phyloP scores from a whole-genome alignment of 2,888 invertebrate species.

The Megastigmus dorsalis region DNA sequence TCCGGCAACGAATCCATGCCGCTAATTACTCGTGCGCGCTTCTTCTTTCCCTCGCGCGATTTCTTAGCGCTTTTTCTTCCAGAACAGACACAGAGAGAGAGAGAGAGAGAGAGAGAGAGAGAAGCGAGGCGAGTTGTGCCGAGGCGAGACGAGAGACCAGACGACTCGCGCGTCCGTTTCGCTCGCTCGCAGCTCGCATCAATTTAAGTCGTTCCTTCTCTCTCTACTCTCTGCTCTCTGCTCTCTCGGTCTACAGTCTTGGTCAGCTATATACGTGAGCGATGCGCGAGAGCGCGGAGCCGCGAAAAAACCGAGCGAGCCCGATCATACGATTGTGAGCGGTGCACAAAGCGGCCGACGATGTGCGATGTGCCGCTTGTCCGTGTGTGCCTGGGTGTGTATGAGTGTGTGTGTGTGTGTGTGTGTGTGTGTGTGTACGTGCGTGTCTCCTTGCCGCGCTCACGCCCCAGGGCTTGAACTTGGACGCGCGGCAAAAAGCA shows the following conservation, averaged over 20 bases:
- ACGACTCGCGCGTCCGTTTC: too few species aligned
- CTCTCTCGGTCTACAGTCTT: too few species aligned
- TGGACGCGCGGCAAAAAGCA: slow-evolving; percentile 64
- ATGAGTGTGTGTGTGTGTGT: slow-evolving; percentile 54
- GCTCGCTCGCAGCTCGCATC: slow-evolving; percentile 64
- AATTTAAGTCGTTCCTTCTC: slow-evolving; percentile 69
- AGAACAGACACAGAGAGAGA: too few species aligned
- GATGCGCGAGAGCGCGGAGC: slow-evolving; percentile 56
- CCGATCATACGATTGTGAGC: slow-evolving; percentile 73
- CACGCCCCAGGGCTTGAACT: slow-evolving; percentile 56
- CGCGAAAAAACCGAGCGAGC: slow-evolving; percentile 65
- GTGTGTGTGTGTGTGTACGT: slow-evolving; percentile 55
- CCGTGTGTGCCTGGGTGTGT: slow-evolving; percentile 55
- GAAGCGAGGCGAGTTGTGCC: too few species aligned
- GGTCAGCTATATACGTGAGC: slow-evolving; percentile 47
- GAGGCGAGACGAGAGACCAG: slow-evolving; percentile 56
- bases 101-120: too few species aligned
- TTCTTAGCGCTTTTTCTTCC: slow-evolving; percentile 55
- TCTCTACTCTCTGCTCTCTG: too few species aligned
- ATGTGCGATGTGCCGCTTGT: slow-evolving; percentile 54
- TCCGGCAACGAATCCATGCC: slow-evolving; percentile 15
- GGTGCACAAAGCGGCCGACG: slow-evolving; percentile 67
- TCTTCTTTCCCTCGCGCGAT: slow-evolving; percentile 54
- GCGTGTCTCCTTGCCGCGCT: too few species aligned
- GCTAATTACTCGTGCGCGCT: slow-evolving; percentile 44